Conservation (phyloP, 2,797 vertebrate species). For the Toxotes lorentzi region DNA sequence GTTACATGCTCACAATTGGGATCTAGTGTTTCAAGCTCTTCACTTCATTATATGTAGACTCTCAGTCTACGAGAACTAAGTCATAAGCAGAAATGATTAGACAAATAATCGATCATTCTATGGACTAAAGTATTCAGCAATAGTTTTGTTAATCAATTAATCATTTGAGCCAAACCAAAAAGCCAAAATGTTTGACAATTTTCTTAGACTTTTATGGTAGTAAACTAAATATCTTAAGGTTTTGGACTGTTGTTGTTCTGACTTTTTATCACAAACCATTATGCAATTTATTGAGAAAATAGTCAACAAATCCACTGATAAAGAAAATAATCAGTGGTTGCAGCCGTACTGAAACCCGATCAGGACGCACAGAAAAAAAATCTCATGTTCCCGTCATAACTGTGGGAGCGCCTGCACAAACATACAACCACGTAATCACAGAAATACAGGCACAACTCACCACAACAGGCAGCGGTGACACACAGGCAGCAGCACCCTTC, state of each 20-base stretch:
- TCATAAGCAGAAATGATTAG: neutral
- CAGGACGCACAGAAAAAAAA: neutral
- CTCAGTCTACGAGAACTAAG: neutral
- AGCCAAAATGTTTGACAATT: neutral
- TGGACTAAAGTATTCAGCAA: neutral
- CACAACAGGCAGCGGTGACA: conserved; percentile 26
- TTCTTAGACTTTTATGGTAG: neutral
- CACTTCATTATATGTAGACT: neutral
- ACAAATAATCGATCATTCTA: neutral
- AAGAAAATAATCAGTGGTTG: neutral
- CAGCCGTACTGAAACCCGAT: neutral
- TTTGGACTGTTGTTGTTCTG: neutral
- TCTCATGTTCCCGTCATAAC: neutral
- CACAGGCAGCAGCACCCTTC: conserved; percentile 40
- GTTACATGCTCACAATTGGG: conserved; percentile 42
- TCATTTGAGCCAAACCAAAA: neutral
- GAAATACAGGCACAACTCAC: conserved; percentile 58
- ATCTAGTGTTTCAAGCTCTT: conserved; percentile 22
- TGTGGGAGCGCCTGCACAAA: conserved; percentile 15
- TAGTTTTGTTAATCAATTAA: neutral
- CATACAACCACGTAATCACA: conserved; percentile 12
- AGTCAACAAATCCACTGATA: neutral
- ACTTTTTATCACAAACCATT: neutral
- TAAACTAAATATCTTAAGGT: neutral
- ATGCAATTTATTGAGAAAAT: neutral